These are phyloP conservation scores for Lampris incognitus DNA, from an alignment of 2,113 vertebrate species.

Conservation along the genomic window DNA sequence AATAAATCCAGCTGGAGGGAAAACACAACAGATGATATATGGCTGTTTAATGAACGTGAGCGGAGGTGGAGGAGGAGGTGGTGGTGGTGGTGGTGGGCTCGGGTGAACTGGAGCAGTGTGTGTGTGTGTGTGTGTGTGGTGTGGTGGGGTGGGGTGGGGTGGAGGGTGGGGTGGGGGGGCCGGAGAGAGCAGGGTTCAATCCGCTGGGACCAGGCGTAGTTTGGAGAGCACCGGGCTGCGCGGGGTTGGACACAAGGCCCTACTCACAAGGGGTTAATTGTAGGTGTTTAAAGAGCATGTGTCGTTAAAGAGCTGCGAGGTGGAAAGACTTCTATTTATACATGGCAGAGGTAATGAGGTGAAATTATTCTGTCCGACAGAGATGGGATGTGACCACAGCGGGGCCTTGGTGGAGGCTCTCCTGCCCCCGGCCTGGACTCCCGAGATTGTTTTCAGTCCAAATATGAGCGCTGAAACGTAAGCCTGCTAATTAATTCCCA, in stretches of 20 bases:
- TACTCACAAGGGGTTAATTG: constrained; percentile 85
- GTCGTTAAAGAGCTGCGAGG: constrained; percentile 87
- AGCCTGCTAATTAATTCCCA: constrained; percentile 91
- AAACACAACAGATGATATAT: constrained; percentile 76
- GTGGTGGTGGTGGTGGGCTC: too few relatives aligned
- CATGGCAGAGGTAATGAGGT: constrained; percentile 92
- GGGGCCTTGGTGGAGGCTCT: constrained; percentile 80
- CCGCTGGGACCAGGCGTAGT: constrained; percentile 44
- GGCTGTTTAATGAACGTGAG: constrained; percentile 72
- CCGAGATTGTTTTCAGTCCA: constrained; percentile 92
- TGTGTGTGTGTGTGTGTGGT: constrained; percentile 34
- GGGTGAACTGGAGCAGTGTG: background rate
- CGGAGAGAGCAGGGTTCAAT: constrained; percentile 50
- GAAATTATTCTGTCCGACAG: constrained; percentile 91
- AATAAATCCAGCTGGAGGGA: constrained; percentile 78
- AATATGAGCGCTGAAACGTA: constrained; percentile 86
- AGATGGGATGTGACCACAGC: constrained; percentile 86
- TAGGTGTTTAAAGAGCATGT: constrained; percentile 81
- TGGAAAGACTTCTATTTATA: constrained; percentile 93
- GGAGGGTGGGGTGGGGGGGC: constrained; percentile 59
- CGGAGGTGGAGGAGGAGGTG: constrained; percentile 44
- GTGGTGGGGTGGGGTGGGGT: constrained; percentile 53
- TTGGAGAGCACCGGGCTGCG: constrained; percentile 52
- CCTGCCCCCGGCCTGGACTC: constrained; percentile 81
- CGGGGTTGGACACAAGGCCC: constrained; percentile 71